Percentiles rank a stretch among this genome's conserved stretches.
These are phyloP conservation scores for Ivindomyrus marchei DNA, from an alignment of 2,113 vertebrate species.

Conservation along the genomic window DNA sequence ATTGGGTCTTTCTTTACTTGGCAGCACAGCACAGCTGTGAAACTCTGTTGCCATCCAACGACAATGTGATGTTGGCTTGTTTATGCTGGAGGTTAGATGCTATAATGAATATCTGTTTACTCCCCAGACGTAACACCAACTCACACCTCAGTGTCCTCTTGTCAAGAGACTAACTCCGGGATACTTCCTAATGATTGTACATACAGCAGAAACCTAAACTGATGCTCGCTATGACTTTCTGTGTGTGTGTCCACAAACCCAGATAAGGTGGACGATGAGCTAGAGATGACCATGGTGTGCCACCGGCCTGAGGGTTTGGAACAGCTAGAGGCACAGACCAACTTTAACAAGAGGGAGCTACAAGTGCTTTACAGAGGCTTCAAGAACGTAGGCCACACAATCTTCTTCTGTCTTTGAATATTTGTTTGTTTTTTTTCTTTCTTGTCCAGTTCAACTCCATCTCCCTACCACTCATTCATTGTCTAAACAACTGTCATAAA, in stretches of 20 bases:
- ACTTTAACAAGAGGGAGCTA: slow-evolving; percentile 91
- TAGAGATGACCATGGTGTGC: slow-evolving; percentile 91
- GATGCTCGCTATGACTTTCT: neutral
- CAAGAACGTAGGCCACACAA: slow-evolving; percentile 72
- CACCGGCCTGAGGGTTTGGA: slow-evolving; percentile 89
- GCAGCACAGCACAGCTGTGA: neutral
- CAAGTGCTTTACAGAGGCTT: slow-evolving; percentile 96
- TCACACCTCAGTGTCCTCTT: neutral
- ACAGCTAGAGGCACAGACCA: slow-evolving; percentile 90
- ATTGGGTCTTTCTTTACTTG: neutral
- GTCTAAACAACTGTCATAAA: neutral
- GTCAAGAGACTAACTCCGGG: neutral
- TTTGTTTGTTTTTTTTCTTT: neutral
- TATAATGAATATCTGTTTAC: neutral
- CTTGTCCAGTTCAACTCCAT: neutral
- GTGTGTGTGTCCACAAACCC: neutral
- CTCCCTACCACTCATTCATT: neutral
- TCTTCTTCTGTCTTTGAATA: neutral
- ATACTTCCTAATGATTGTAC: neutral
- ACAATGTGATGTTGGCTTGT: neutral
- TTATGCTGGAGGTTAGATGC: neutral
- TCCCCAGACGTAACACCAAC: slow-evolving; percentile 10
- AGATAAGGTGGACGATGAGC: slow-evolving; percentile 92
- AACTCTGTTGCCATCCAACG: neutral
- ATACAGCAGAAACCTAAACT: neutral